Conservation (phyloP, 2,888 invertebrate species). For the Sclerodermus sp. region DNA sequence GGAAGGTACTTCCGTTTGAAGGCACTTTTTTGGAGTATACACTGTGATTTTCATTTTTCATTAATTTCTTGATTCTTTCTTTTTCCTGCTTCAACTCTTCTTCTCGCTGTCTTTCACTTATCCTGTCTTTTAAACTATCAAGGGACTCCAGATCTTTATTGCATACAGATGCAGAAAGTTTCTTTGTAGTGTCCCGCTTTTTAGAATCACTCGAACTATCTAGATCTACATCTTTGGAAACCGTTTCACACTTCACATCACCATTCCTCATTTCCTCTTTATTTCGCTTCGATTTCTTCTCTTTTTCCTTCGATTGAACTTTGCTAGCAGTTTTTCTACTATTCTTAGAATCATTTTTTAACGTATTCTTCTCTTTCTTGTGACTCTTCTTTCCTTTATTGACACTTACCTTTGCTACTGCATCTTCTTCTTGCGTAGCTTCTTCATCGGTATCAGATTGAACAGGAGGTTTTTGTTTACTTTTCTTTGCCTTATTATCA, state of each 20-base stretch:
- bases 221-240: conserved; percentile 59
- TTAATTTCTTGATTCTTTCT: conserved; percentile 45
- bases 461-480: conserved; percentile 39
- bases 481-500: conserved; percentile 37
- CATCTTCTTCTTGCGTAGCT: conserved; percentile 36
- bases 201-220: conserved; percentile 53
- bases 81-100: conserved; percentile 50
- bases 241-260: conserved; percentile 61
- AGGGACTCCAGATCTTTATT: conserved; percentile 53
- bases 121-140: conserved; percentile 52
- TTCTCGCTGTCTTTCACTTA: conserved; percentile 50
- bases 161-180: conserved; percentile 40
- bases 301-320: conserved; percentile 55
- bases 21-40: conserved; percentile 55
- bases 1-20: conserved; percentile 53
- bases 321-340: conserved; percentile 38
- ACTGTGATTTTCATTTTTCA: conserved; percentile 36
- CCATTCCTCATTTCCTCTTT: conserved; percentile 65
- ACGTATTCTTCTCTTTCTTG: conserved; percentile 34
- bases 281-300: conserved; percentile 61
- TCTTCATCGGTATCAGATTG: conserved; percentile 35
- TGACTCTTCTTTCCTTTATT: conserved; percentile 35
- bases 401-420: conserved; percentile 13
- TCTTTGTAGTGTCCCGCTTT: conserved; percentile 44
- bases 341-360: conserved; percentile 29